Base-by-base conservation (phyloP, 2,888 invertebrate genomes). In the Troides helena region DNA sequence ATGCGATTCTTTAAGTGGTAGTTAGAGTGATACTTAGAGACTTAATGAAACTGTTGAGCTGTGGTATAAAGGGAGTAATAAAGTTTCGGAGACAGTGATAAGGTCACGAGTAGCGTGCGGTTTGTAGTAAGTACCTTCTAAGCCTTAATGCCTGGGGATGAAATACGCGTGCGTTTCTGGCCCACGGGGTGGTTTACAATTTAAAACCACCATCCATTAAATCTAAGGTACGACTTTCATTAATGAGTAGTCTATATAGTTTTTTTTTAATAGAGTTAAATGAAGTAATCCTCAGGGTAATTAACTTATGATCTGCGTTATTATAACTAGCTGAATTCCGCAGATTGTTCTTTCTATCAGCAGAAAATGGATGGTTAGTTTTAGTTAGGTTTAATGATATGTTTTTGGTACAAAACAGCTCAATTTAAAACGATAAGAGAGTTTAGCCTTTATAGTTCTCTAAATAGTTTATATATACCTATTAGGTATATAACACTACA, bases 21-120 rank as follows among this genome's bases (percentile, higher is more conserved):
- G 90, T 83, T 86, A 85, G 85, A 85, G 90, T 90, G 90, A 90
- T 90, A 90, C 87, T 87, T 89, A 90, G 90, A 90, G 89, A 91
- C 90, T 91, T 88, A 89, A 86, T 86, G 89, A 88, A 90, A 90
- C 88, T 88, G 88, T 90, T 89, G 89, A 90, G 90, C 90, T 90
- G 90, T 91, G 90, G 89, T 88, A 88, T 86, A 87, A 89, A 86
- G 88, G 88, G 88, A 90, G 88, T 89, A 90, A 90, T 90, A 90
- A 89, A 82, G 81, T 86, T 86, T 85, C 79, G 84, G 79, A 82
- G 85, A 78, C 82, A 81, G 79, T 80, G 80, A 78, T 81, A 83
- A 80, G 78, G 73, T 86, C 84, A 85, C 84, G 84, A 84, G 77
- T 87, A 87, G 86, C 85, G 87, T 85, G 87, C 79, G 76, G 77